A percentile compares a stretch with the other conserved stretches of the same genome.
phyloP scores from a whole-genome alignment of 2,797 vertebrate species.

The Tolypeutes matacus region DNA sequence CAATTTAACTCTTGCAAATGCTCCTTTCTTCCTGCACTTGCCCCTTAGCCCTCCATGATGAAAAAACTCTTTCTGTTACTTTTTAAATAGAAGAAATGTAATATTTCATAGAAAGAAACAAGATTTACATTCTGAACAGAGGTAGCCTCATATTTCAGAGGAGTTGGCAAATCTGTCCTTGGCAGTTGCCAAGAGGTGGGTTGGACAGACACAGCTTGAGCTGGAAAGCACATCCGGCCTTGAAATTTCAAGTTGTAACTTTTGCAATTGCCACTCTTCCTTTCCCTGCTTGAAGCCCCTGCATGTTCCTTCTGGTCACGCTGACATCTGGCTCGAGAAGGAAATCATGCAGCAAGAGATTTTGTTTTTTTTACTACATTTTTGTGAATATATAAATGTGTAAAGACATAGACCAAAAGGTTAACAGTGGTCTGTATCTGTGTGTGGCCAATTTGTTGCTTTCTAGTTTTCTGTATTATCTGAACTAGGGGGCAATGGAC shows the following conservation, averaged over 20 bases:
- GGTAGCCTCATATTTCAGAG: slow-evolving; percentile 63
- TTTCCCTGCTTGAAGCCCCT: slow-evolving; percentile 45
- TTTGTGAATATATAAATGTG: not conserved
- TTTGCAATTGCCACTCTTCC: slow-evolving; percentile 14
- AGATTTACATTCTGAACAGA: slow-evolving; percentile 27
- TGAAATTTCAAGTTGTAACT: slow-evolving; percentile 71
- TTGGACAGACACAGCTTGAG: slow-evolving; percentile 64
- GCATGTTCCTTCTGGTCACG: slow-evolving; percentile 54
- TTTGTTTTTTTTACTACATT: slow-evolving; percentile 31
- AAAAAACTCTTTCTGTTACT: slow-evolving; percentile 47
- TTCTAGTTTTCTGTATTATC: slow-evolving; percentile 30
- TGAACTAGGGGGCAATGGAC: not conserved
- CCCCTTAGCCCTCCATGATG: not conserved
- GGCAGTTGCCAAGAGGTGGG: slow-evolving; percentile 47
- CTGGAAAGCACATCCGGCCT: slow-evolving; percentile 70
- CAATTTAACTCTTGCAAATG: slow-evolving; percentile 57
- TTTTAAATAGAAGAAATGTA: slow-evolving; percentile 46
- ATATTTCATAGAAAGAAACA: slow-evolving; percentile 67
- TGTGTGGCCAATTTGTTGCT: slow-evolving; percentile 33
- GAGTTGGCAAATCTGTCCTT: slow-evolving; percentile 55
- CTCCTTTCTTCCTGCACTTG: slow-evolving; percentile 17
- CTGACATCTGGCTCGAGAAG: slow-evolving; percentile 46
- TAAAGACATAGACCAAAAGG: not conserved
- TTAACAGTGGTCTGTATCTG: slow-evolving; percentile 44
- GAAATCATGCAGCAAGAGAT: slow-evolving; percentile 60